Percentiles rank a stretch among this genome's conserved stretches.
Evolutionary conservation across 2,888 invertebrate genomes (phyloP).

Genomic region (Hipparchia sbordonii): DNA sequence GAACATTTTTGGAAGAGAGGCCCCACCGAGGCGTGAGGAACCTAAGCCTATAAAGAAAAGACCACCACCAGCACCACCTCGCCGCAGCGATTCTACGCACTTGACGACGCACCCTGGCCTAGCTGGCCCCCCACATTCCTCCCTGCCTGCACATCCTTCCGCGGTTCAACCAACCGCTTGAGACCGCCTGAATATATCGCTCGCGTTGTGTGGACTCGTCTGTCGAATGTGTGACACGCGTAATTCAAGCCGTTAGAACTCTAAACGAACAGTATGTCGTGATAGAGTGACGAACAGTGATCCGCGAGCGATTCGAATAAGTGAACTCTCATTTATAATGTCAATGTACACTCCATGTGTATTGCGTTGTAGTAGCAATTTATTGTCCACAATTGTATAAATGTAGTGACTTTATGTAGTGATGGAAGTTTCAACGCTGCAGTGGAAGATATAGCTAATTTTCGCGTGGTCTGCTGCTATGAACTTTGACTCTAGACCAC

Average conservation of each 20-base stretch:
- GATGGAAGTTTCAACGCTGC: conserved; percentile 17
- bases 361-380: conserved; percentile 33
- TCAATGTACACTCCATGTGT: conserved; percentile 19
- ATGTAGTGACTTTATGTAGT: conserved; percentile 35
- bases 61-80: conserved; percentile 95
- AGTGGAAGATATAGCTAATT: conserved; percentile 24
- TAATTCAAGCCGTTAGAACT: conserved; percentile 26
- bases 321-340: conserved; percentile 15
- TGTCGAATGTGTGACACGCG: conserved; percentile 34
- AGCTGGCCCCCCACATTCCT: conserved; percentile 40
- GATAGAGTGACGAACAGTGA: conserved; percentile 17
- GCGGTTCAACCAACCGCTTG: conserved; percentile 63
- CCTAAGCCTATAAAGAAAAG: conserved; percentile 84
- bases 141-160: conserved; percentile 54
- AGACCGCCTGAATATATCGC: conserved; percentile 44
- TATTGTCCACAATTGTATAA: conserved; percentile 30
- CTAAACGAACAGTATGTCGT: conserved; percentile 21
- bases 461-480: conserved; percentile 21
- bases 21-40: conserved; percentile 60
- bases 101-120: conserved; percentile 75
- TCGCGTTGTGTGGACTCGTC: conserved; percentile 37
- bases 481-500: conserved; percentile 28
- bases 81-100: conserved; percentile 94
- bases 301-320: conserved; percentile 24
- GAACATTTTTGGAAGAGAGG: conserved; percentile 82